Conservation (phyloP, 2,888 invertebrate genomes). For the Agrenia bidenticulata region DNA sequence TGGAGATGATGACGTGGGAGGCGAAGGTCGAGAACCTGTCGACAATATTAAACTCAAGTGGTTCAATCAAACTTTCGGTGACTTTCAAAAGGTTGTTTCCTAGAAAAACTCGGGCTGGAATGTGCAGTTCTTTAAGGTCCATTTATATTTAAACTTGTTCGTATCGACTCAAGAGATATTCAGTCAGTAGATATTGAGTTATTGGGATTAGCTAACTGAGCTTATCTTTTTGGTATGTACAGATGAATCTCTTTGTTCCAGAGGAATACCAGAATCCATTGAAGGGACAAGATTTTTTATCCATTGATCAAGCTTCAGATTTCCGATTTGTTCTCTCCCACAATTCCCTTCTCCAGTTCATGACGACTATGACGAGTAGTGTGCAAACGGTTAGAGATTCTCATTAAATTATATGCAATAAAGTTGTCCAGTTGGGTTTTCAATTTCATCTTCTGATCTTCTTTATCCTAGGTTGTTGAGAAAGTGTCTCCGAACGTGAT, state of each 20-base stretch:
- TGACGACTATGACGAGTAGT: constrained; percentile 28
- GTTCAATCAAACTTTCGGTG: constrained; percentile 73
- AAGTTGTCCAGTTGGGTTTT: background rate
- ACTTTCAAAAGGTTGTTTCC: constrained; percentile 63
- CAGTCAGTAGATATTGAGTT: too few relatives aligned
- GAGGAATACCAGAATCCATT: constrained; percentile 40
- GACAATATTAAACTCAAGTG: constrained; percentile 68
- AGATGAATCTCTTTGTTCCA: constrained; percentile 44
- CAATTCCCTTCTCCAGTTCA: constrained; percentile 35
- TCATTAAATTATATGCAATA: constrained; percentile 2
- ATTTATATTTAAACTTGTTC: too few relatives aligned
- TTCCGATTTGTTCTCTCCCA: constrained; percentile 43
- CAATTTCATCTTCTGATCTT: background rate
- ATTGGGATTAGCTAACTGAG: too few relatives aligned
- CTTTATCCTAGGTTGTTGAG: constrained; percentile 61
- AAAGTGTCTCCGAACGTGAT: constrained; percentile 69
- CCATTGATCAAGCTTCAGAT: constrained; percentile 29
- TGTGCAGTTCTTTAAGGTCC: constrained; percentile 58
- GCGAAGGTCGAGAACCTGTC: constrained; percentile 74
- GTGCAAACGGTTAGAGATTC: constrained; percentile 37
- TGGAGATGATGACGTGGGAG: constrained; percentile 97
- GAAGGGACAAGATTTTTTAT: constrained; percentile 24
- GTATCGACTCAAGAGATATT: too few relatives aligned
- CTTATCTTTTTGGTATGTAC: too few relatives aligned
- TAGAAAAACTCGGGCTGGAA: constrained; percentile 52